These are phyloP conservation scores for Aphrophora alni DNA, from an alignment of 2,888 invertebrate genomes.

Conservation along the genomic window DNA sequence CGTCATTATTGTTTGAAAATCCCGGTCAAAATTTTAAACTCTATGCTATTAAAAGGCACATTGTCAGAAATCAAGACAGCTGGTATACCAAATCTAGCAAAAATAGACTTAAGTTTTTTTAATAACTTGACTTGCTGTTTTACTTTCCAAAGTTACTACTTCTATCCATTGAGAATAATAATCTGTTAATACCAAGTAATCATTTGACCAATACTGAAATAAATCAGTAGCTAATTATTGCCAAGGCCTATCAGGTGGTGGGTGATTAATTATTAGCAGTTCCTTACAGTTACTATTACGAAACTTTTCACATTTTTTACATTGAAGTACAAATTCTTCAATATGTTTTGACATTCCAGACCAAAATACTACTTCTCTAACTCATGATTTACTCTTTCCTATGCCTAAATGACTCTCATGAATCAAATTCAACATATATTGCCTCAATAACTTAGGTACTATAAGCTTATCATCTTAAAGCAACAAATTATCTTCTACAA, in stretches of 20 bases:
- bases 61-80: conserved; percentile 49
- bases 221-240: conserved; percentile 45
- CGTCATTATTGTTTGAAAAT: background rate
- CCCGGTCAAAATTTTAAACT: conserved; percentile 13
- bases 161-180: conserved; percentile 46
- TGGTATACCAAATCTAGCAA: conserved; percentile 48
- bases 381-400: conserved; percentile 45
- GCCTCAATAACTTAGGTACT: conserved; percentile 29
- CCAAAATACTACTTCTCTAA: conserved; percentile 45
- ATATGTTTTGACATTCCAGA: conserved; percentile 44
- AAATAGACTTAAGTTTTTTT: conserved; percentile 38
- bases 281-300: conserved; percentile 40
- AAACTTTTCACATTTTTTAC: conserved; percentile 43
- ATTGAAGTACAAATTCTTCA: conserved; percentile 45
- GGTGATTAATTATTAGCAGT: conserved; percentile 37
- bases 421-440: conserved; percentile 24
- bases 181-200: conserved; percentile 40
- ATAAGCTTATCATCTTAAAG: conserved; percentile 46
- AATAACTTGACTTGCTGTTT: conserved; percentile 37
- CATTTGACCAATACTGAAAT: conserved; percentile 29
- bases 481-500: conserved; percentile 43
- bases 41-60: conserved; percentile 39
- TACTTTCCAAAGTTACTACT: conserved; percentile 34
- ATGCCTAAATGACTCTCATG: conserved; percentile 43
- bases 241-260: conserved; percentile 44